Percentiles rank a stretch among this genome's conserved stretches.
Conservation (phyloP, 1,140 invertebrate species). For the Tetramorium simillimum region DNA sequence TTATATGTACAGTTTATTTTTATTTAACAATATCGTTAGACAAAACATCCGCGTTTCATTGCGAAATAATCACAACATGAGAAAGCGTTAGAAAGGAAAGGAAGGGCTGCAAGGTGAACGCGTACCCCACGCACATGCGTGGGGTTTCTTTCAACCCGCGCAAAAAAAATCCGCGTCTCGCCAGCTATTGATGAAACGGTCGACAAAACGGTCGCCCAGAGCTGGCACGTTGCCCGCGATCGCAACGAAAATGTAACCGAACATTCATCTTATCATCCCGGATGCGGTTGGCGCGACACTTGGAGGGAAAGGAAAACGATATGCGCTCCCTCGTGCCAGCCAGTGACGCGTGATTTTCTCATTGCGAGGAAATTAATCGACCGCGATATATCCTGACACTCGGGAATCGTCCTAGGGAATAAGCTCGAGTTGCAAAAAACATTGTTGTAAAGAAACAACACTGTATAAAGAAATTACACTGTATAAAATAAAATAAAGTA, state of each 20-base stretch:
- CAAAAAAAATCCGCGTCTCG: slow-evolving; percentile 4
- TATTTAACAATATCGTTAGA: not conserved
- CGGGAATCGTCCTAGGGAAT: not conserved
- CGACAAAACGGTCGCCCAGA: not conserved
- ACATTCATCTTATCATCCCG: slow-evolving; percentile 29
- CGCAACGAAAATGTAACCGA: slow-evolving; percentile 20
- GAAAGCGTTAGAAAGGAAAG: not conserved
- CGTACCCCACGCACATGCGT: not conserved
- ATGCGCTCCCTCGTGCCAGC: not conserved
- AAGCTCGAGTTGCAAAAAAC: not conserved
- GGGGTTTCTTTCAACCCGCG: not conserved
- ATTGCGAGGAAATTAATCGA: not conserved
- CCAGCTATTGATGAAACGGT: slow-evolving; percentile 4
- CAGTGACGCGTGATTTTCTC: not conserved
- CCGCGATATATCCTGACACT: not conserved
- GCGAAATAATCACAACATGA: not conserved
- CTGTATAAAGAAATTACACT: too few species aligned
- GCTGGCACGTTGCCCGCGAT: slow-evolving; percentile 30
- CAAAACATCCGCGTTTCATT: not conserved
- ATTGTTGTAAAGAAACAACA: too few species aligned
- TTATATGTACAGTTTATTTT: not conserved
- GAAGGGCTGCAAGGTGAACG: not conserved
- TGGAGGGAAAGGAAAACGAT: not conserved
- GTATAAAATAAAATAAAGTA: not conserved
- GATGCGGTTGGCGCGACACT: not conserved